Evolutionary conservation across 2,888 invertebrate species (phyloP), one percentile per base, ranked within the genome.

Genomic region (Deilephila porcellus): DNA sequence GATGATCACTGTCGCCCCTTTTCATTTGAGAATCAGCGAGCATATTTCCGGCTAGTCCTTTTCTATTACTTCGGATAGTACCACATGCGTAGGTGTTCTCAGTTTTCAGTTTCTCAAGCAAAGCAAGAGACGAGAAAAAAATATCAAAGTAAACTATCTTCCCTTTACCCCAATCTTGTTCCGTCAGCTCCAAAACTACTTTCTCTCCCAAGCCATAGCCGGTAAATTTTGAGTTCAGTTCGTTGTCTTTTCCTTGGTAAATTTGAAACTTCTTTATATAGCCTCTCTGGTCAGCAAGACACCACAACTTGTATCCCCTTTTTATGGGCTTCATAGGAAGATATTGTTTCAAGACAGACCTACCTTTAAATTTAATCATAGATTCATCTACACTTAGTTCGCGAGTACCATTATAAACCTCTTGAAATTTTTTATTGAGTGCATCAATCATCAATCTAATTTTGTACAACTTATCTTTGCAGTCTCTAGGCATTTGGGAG

Each of bases 321-420:
- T 85, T 85, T 76, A 82, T 82, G 29, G 83, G 82, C 78, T 86
- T 85, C 72, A 80, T 81, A 56, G 83, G 84, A 72, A 85, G 79
- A 78, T 82, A 86, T 75, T 85, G 83, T 77, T 82, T 84, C 60
- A 85, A 70, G 29, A 74, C 76, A 72, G 76, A 77, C 71, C 78
- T 76, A 71, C 76, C 78, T 74, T 79, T 79, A 59, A 79, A 80
- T 78, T 79, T 81, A 60, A 79, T 74, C 79, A 80, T 79, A 56
- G 80, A 80, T 71, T 80, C 79, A 77, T 79, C 80, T 74, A 79
- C 78, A 77, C 78, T 79, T 74, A 80, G 70, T 76, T 79, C 76
- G 53, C 80, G 72, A 74, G 79, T 78, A 72, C 78, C 79, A 80
- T 78, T 29, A 76, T 78, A 78, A 75, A 70, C 60, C 70, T 72